These are phyloP conservation scores for Colletes gigas DNA, from an alignment of 1,140 invertebrate genomes.

Conservation along the genomic window DNA sequence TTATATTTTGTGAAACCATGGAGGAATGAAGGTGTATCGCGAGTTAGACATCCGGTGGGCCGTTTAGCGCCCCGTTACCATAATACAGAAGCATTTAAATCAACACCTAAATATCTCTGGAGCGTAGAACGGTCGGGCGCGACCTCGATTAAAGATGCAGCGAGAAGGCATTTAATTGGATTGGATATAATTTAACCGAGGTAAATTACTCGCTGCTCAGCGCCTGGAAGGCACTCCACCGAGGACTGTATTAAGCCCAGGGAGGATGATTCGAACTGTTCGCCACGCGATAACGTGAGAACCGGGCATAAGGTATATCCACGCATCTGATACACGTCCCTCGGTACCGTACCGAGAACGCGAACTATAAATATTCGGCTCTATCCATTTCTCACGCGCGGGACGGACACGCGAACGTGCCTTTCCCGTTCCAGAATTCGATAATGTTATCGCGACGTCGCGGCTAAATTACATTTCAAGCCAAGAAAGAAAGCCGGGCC, in stretches of 20 bases:
- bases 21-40: too few species aligned
- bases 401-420: slow-evolving; percentile 21
- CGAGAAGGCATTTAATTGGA: neutral
- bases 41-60: too few species aligned
- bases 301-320: slow-evolving; percentile 59
- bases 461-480: slow-evolving; percentile 39
- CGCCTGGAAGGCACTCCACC: neutral
- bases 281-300: slow-evolving; percentile 67
- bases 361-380: slow-evolving; percentile 62
- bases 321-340: slow-evolving; percentile 48
- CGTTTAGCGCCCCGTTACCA: too few species aligned
- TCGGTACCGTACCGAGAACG: slow-evolving; percentile 47
- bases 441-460: slow-evolving; percentile 42
- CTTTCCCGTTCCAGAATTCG: slow-evolving; percentile 21
- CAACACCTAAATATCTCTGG: too few species aligned
- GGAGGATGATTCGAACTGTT: slow-evolving; percentile 42
- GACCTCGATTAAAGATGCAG: neutral
- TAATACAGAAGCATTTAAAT: too few species aligned
- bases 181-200: neutral
- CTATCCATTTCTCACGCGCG: slow-evolving; percentile 47
- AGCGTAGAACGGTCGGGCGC: too few species aligned
- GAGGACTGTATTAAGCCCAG: slow-evolving; percentile 43
- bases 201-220: neutral
- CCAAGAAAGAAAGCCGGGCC: slow-evolving; percentile 20
- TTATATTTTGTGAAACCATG: too few species aligned